phyloP scores from a whole-genome alignment of 2,797 vertebrate species.

The Mionectes olivaceus region DNA sequence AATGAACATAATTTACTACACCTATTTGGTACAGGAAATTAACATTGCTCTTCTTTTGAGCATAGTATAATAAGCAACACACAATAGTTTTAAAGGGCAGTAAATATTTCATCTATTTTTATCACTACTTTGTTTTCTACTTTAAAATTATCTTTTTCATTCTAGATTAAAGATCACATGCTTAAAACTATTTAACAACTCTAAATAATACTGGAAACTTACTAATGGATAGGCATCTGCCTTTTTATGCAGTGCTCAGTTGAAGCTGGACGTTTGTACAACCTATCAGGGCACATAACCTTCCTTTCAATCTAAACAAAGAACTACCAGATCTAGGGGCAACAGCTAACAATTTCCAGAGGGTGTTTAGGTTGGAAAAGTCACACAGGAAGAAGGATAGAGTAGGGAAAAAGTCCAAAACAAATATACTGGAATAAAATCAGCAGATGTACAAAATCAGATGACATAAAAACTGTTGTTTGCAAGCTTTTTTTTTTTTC shows the following conservation, averaged over 20 bases:
- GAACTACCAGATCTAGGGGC: conserved; percentile 22
- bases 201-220: background rate
- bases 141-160: background rate
- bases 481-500: background rate
- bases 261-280: conserved; percentile 25
- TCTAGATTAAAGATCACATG: background rate
- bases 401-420: conserved; percentile 17
- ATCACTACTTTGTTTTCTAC: background rate
- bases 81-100: background rate
- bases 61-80: background rate
- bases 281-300: background rate
- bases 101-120: background rate
- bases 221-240: background rate
- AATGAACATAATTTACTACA: background rate
- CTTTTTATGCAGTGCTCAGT: background rate
- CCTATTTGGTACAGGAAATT: background rate
- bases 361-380: conserved; percentile 39
- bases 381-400: conserved; percentile 36
- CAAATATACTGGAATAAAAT: conserved; percentile 18
- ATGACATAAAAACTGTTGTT: background rate
- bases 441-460: conserved; percentile 33
- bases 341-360: conserved; percentile 47
- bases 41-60: background rate
- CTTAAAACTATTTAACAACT: background rate
- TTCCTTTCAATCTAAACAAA: conserved; percentile 19